Base-by-base conservation (phyloP, 2,797 vertebrate species). In the Oreochromis grahami region DNA sequence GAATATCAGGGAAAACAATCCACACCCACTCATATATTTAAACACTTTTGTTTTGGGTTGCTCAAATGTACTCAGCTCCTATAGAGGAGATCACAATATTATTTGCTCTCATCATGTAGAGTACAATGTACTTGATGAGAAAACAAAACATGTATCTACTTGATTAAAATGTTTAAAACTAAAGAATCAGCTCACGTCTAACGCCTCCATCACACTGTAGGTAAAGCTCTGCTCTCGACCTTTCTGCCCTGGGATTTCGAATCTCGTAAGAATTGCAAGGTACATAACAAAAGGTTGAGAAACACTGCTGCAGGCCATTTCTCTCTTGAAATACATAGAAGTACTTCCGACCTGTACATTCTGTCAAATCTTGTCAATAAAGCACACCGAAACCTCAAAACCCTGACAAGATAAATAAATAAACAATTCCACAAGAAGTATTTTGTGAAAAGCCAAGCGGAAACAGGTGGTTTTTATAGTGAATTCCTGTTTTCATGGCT, bases 401-500 rank as follows among this genome's bases (percentile, higher is more conserved):
- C 53, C 74, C 41, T 55, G 78, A 52, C 79, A 45, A 9, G 24
- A 52, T 36, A 63, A 63, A 63, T 12, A 63, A 63, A 63, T n/a
- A 38, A 12, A 52, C 13, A 81, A 58, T 60, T 17, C 29, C 65
- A 34, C 48, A 58, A 9, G 9, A 76, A 79, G 58, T 14, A 60
- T 80, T 86, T 19, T 34, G 19, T 41, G 50, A 65, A 8, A 84
- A 74, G n/a, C 58, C 3, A 15, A 58, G 50, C 76, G 60, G 58
- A 63, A 79, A 84, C 51, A 48, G 55, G 63, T 70, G 80, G 72
- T 52, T 87, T 88, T 78, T 76, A 84, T 68, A 50, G 77, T 84
- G 13, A 51, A 92, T 90, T 94, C 89, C 93, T 90, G 87, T 93
- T 93, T 92, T 93, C 89, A 91, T 63, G 41, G 89, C 89, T 83